Conservation (phyloP, 2,797 vertebrate species). For the Fringilla coelebs region DNA sequence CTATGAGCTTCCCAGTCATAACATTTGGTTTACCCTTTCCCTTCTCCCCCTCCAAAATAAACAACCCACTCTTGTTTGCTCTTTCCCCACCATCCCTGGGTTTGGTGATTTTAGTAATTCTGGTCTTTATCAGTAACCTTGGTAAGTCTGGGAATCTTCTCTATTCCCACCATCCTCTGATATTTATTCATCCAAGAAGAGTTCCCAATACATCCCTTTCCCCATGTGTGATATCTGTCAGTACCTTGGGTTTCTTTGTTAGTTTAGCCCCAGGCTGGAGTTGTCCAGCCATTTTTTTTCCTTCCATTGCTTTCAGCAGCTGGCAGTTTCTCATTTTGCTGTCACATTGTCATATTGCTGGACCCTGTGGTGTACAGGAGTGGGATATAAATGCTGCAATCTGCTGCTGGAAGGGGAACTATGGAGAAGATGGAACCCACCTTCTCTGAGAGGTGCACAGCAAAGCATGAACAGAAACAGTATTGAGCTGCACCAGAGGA, state of each 20-base stretch:
- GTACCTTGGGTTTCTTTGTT: not conserved
- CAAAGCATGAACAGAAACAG: not conserved
- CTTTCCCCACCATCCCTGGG: not conserved
- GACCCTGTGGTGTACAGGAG: rapidly evolving
- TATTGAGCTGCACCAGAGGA: not conserved
- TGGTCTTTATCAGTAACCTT: not conserved
- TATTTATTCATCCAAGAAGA: not conserved
- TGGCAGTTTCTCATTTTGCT: not conserved
- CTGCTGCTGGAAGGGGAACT: not conserved
- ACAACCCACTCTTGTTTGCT: not conserved
- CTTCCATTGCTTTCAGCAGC: not conserved
- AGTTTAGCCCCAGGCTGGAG: not conserved
- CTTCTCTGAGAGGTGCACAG: not conserved
- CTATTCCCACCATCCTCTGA: not conserved
- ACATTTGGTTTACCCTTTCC: not conserved
- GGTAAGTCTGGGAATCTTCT: not conserved
- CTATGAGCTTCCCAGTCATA: not conserved
- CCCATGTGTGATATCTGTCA: not conserved
- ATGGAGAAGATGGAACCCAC: not conserved
- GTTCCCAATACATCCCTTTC: not conserved
- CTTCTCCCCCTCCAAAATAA: not conserved
- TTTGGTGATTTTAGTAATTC: not conserved
- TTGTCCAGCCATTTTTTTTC: not conserved
- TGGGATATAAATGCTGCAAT: not conserved
- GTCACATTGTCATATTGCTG: not conserved